A percentile compares a stretch with the other conserved stretches of the same genome.
These are phyloP conservation scores for Neodon shergylaensis DNA, from an alignment of 2,113 vertebrate genomes.

Conservation along the genomic window DNA sequence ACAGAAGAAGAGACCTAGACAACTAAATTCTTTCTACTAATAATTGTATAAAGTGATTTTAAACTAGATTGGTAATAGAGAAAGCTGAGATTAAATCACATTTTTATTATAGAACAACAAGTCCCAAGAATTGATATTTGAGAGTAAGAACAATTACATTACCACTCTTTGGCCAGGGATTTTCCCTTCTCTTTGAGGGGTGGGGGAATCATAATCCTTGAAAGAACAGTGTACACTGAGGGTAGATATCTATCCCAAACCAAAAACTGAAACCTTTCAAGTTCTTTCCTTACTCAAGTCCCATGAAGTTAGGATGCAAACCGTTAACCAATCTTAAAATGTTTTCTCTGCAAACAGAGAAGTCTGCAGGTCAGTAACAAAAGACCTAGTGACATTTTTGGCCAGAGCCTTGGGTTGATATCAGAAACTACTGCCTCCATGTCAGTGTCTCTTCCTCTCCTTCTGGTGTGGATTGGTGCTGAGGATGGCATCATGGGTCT, in stretches of 20 bases:
- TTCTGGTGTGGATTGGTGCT: neutral
- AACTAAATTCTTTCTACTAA: neutral
- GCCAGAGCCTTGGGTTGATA: neutral
- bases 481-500: neutral
- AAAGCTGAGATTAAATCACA: neutral
- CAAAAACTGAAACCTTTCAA: neutral
- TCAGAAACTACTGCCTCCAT: neutral
- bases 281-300: neutral
- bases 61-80: neutral
- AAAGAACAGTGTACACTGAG: neutral
- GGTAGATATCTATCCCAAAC: neutral
- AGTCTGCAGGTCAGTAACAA: neutral
- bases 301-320: neutral
- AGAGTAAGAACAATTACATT: neutral
- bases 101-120: slow-evolving; percentile 8
- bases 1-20: neutral
- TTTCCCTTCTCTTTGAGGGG: neutral
- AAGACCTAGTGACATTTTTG: neutral
- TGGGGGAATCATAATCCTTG: neutral
- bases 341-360: neutral
- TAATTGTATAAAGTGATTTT: slow-evolving; percentile 12
- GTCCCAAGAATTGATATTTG: neutral
- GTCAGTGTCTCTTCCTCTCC: too few relatives aligned
- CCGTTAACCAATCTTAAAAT: slow-evolving; percentile 24
- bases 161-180: neutral